These are phyloP conservation scores for Eupithecia subumbrata DNA, from an alignment of 2,888 invertebrate genomes.

Conservation along the genomic window DNA sequence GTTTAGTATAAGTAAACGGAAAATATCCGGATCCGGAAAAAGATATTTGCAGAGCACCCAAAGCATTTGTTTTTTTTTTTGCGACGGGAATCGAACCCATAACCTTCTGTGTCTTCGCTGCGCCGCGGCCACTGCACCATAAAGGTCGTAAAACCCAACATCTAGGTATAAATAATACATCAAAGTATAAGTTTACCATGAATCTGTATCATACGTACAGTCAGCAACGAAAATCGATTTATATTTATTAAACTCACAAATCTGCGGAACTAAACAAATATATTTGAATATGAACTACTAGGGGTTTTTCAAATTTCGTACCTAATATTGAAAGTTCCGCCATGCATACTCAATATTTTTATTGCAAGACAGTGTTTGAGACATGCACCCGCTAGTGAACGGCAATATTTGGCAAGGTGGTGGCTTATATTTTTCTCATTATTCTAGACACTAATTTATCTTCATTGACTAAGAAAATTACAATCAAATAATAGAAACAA, in stretches of 20 bases:
- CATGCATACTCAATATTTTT: neutral
- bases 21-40: neutral
- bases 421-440: neutral
- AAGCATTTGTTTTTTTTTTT: neutral
- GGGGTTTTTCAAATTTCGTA: neutral
- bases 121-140: neutral
- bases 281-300: neutral
- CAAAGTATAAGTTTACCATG: neutral
- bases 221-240: neutral
- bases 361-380: too few species aligned
- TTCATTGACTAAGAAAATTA: too few species aligned
- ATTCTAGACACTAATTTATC: neutral
- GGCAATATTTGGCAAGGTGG: too few species aligned
- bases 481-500: too few species aligned
- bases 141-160: neutral
- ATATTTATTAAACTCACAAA: neutral
- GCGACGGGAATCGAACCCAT: neutral
- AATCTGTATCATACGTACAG: neutral
- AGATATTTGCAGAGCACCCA: neutral
- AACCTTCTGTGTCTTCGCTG: neutral
- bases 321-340: neutral
- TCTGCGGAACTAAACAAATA: neutral
- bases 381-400: too few species aligned
- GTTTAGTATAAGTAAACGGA: neutral
- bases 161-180: neutral